phyloP scores from a whole-genome alignment of 2,113 vertebrate species.

The Rhinopomastus cyanomelas region DNA sequence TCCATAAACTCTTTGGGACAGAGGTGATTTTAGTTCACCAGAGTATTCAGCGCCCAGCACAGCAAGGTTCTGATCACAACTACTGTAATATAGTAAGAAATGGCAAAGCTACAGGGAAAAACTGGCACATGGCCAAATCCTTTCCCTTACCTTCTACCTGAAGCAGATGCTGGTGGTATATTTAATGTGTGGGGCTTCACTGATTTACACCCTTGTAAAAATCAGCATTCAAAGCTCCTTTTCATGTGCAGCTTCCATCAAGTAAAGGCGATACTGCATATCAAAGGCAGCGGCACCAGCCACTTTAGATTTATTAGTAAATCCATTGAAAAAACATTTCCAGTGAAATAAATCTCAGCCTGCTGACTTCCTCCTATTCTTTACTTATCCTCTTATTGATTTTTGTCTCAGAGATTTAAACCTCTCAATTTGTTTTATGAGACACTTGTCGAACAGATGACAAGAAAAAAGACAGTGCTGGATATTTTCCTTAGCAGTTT shows the following conservation, averaged over 20 bases:
- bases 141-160: constrained; percentile 19
- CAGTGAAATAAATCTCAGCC: constrained; percentile 74
- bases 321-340: constrained; percentile 71
- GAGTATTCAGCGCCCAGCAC: background rate
- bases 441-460: constrained; percentile 55
- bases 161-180: constrained; percentile 44
- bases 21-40: background rate
- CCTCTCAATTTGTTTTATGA: constrained; percentile 74
- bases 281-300: constrained; percentile 53
- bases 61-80: background rate
- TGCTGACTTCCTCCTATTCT: constrained; percentile 67
- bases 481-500: constrained; percentile 61
- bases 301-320: constrained; percentile 71
- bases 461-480: constrained; percentile 49
- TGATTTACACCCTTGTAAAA: constrained; percentile 68
- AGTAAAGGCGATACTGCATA: constrained; percentile 54
- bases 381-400: constrained; percentile 72
- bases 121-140: background rate
- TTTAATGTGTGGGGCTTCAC: constrained; percentile 8
- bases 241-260: constrained; percentile 50
- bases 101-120: background rate
- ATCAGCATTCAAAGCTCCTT: constrained; percentile 64
- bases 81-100: background rate
- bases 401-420: constrained; percentile 71
- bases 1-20: background rate